A percentile compares a stretch with the other conserved stretches of the same genome.
phyloP scores from a whole-genome alignment of 92 coral and sea anemone species.

The Phenganax subtilis region DNA sequence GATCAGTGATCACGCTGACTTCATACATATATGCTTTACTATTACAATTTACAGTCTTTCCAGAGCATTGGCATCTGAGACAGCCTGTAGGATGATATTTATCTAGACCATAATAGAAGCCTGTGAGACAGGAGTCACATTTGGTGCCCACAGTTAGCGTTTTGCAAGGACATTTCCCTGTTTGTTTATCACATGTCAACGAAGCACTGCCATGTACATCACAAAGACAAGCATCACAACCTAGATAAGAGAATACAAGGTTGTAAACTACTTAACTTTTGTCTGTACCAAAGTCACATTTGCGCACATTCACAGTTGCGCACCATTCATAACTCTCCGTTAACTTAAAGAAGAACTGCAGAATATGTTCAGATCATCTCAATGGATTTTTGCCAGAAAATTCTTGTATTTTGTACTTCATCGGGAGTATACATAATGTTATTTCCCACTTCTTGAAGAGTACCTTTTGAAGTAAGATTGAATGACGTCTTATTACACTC shows the following conservation, averaged over 20 bases:
- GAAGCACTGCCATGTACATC: slow-evolving; percentile 61
- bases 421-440: too few relatives aligned
- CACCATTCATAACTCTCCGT: too few relatives aligned
- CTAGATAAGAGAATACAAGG: slow-evolving; percentile 30
- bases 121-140: slow-evolving; percentile 64
- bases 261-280: background rate
- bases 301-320: too few relatives aligned
- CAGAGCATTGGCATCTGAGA: slow-evolving; percentile 84
- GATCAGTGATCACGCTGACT: slow-evolving; percentile 2
- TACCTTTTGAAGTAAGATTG: slow-evolving; percentile 72
- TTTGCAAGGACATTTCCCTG: slow-evolving; percentile 77
- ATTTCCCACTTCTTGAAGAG: background rate
- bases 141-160: slow-evolving; percentile 48
- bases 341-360: too few relatives aligned
- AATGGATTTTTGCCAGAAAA: background rate
- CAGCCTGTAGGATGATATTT: slow-evolving; percentile 73
- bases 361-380: too few relatives aligned
- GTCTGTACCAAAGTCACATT: too few relatives aligned
- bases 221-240: slow-evolving; percentile 76
- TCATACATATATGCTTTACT: slow-evolving; percentile 41
- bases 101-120: slow-evolving; percentile 63
- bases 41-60: slow-evolving; percentile 58
- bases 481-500: slow-evolving; percentile 62
- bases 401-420: background rate
- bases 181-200: slow-evolving; percentile 62